A percentile compares a stretch with the other conserved stretches of the same genome.
phyloP scores from a whole-genome alignment of 2,797 vertebrate species.

The Malacoctenus gilli region DNA sequence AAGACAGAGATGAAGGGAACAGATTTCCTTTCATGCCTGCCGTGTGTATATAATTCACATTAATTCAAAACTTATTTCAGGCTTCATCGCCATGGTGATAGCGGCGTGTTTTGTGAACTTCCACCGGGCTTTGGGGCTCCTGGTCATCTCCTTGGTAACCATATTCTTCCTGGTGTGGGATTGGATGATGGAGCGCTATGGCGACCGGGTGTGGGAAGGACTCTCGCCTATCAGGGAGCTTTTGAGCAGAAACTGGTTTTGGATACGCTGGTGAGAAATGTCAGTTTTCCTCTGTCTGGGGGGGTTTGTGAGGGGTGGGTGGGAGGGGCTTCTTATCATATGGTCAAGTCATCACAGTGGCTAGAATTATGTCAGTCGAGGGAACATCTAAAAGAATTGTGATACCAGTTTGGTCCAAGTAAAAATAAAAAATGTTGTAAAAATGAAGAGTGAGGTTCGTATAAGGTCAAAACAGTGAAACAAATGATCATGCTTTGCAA shows the following conservation, averaged over 20 bases:
- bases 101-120: constrained; percentile 87
- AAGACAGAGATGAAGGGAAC: no score
- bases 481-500: no score
- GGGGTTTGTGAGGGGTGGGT: no score
- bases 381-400: no score
- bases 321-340: no score
- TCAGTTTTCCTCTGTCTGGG: no score
- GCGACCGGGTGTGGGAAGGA: constrained; percentile 67
- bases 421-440: no score
- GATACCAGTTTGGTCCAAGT: no score
- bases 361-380: no score
- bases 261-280: constrained; percentile 85
- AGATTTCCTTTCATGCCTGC: neutral
- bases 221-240: constrained; percentile 67
- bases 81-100: constrained; percentile 77
- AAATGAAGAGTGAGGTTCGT: no score
- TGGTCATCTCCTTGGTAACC: constrained; percentile 78
- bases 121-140: constrained; percentile 80
- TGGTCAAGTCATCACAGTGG: no score
- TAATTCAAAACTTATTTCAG: constrained; percentile 68
- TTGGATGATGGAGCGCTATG: constrained; percentile 79
- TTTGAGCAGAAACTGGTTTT: constrained; percentile 76
- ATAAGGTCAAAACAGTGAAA: no score
- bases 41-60: constrained; percentile 24
- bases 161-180: constrained; percentile 87